Percentiles rank a stretch among this genome's conserved stretches.
Evolutionary conservation across 2,113 vertebrate species (phyloP).

Genomic region (Gadus macrocephalus): DNA sequence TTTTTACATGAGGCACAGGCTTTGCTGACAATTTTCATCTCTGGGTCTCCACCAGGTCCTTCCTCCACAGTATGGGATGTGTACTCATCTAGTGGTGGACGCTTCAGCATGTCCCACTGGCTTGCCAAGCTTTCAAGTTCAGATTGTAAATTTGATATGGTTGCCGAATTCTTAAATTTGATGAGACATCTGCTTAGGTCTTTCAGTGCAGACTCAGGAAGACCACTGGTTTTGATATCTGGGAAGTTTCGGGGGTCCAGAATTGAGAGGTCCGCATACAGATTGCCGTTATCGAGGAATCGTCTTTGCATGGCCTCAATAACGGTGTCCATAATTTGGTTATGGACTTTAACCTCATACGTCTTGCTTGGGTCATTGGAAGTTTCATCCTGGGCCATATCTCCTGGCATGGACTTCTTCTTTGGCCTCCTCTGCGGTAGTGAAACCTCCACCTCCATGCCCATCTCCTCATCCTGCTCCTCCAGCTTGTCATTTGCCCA

Average conservation of each 20-base stretch:
- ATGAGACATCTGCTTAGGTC: too few relatives aligned
- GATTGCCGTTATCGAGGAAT: constrained; percentile 11
- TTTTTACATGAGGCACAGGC: neutral
- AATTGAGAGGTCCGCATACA: constrained; percentile 14
- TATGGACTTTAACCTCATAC: constrained; percentile 13
- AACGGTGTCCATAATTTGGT: constrained; percentile 3
- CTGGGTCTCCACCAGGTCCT: neutral
- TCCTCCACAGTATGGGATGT: neutral
- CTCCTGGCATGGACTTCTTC: constrained; percentile 8
- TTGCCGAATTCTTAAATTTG: too few relatives aligned
- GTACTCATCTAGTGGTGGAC: too few relatives aligned
- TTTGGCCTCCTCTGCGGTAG: constrained; percentile 3
- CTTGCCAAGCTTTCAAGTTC: too few relatives aligned
- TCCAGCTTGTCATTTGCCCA: constrained; percentile 24
- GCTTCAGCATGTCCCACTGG: too few relatives aligned
- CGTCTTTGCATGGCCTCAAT: constrained; percentile 6
- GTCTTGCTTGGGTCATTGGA: neutral
- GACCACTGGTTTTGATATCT: too few relatives aligned
- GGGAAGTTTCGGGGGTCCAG: constrained; percentile 9
- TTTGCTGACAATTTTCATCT: neutral
- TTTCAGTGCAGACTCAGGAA: too few relatives aligned
- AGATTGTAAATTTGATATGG: too few relatives aligned
- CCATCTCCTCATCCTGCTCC: constrained; percentile 7
- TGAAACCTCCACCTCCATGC: constrained; percentile 14
- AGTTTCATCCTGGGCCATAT: neutral